Base-by-base conservation (phyloP, 1,140 invertebrate species). In the Anthonomus grandis region DNA sequence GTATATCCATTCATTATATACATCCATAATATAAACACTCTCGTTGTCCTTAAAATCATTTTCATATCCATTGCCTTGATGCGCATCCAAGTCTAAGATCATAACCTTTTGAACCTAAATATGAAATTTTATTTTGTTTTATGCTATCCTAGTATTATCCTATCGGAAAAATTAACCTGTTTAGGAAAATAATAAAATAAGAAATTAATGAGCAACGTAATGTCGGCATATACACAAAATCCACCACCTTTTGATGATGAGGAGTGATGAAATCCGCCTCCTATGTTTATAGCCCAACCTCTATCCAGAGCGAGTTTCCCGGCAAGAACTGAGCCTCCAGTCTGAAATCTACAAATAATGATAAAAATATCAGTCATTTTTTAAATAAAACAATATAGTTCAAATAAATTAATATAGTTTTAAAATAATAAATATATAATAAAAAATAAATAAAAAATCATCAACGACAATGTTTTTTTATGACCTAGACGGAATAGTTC, bases 281-380 rank as follows among this genome's bases (percentile, higher is more conserved):
- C 91, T n/a, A 95, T 80, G 72, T 95, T 95, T 27, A 95, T 89
- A 0, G 90, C 84, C 90, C 90, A 94, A 0, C 89, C 89, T 38
- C 84, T 69, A 57, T 91, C 84, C 25, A 92, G 41, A 1, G 91
- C 90, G 49, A 94, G 66, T 70, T 88, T 87, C 0, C 87, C 89
- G 25, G 86, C 88, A 62, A 92, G 68, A 54, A 93, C 82, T 34
- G 88, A 87, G 10, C 91, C 91, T 18, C 89, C 89, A 13, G 89
- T 89, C 71, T 93, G 91, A 65, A 81, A 85, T 47, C 88, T 84
- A 24, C 13, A 62, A 51, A 78, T 13, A 23, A 37, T 15, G 10
- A 21, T 13, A 25, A 48, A 48, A 22, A 13, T 75, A 48, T 27
- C 18, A 4, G 9, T 34, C 25, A n/a, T n/a, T n/a, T n/a, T n/a